Base-by-base conservation (phyloP, 1,140 invertebrate species). In the Drosophila burlai region DNA sequence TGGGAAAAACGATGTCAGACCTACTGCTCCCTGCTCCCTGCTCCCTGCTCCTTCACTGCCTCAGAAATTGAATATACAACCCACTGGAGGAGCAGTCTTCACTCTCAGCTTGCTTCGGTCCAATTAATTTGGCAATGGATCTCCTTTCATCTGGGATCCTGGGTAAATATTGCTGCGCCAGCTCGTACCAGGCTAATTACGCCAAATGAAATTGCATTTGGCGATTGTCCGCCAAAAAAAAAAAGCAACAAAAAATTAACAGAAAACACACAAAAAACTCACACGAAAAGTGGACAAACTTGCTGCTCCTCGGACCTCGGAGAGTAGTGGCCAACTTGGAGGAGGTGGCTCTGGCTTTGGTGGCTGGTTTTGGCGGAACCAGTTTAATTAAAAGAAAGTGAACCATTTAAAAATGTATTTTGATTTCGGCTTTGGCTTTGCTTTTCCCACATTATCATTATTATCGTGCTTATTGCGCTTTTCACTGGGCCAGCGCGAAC, bases 301-400 rank as follows among this genome's bases (percentile, higher is more conserved):
- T 59, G 76, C 76, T 79, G 76, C 76, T 79, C 66, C 76, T 79
- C 16, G 18, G 34, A 55, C 18, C 13, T 24, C 24, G 24, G 2
- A 7, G 4, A 24, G 8, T 52, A 24, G 21, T 52, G 29, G 57
- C 66, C 43, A 68, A 65, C 60, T 68, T 26, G 65, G 26, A 42
- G 24, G 21, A n/a, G 57, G 29, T 18, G 50, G 29, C 50, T 34
- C 13, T 46, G 36, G 60, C n/a, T 15, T 21, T 24, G 29, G 18
- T 72, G 49, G 67, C 58, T 67, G 58, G 49, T 71, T 59, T 79
- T 62, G 38, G 38, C 36, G 73, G 66, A 87, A 87, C 84, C 83
- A 75, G 85, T 85, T 90, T 82, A 90, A 89, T 90, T 89, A 63
- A 76, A 90, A 89, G 85, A 89, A 89, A 89, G 85, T 90, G 85